These are phyloP conservation scores for Scolopax rusticola DNA, from an alignment of 2,797 vertebrate species.

Conservation along the genomic window DNA sequence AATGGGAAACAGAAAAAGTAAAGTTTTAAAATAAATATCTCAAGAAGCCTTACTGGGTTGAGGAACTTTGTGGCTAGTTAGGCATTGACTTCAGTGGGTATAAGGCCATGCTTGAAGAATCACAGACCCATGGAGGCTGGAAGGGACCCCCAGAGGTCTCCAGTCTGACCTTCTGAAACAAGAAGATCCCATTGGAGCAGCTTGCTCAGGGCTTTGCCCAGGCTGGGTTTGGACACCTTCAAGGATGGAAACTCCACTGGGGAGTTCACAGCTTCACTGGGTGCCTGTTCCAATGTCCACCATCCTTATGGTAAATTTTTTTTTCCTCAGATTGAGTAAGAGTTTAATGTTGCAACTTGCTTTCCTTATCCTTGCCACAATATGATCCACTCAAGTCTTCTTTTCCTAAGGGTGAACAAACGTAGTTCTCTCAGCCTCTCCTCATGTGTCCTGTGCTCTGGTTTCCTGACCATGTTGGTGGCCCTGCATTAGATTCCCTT, in stretches of 20 bases:
- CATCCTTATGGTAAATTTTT: neutral
- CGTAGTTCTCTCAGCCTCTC: neutral
- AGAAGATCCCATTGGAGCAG: neutral
- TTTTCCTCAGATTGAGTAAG: neutral
- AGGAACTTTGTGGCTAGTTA: neutral
- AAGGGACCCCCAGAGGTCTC: neutral
- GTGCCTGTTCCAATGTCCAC: neutral
- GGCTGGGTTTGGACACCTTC: neutral
- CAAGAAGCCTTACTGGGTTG: neutral
- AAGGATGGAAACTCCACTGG: neutral
- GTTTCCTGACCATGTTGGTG: neutral
- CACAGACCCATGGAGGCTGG: rapidly evolving
- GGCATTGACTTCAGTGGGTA: neutral
- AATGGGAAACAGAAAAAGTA: neutral
- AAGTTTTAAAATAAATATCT: neutral
- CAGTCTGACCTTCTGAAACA: neutral
- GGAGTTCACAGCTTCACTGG: neutral
- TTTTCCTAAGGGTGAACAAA: neutral
- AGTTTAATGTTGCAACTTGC: neutral
- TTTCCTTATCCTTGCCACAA: rapidly evolving
- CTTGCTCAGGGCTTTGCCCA: neutral
- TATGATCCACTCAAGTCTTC: neutral
- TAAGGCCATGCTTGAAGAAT: neutral
- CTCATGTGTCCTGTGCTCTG: neutral
- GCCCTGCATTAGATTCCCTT: neutral